Percentiles rank a stretch among this genome's conserved stretches.
Evolutionary conservation across 2,113 vertebrate genomes (phyloP).

Genomic region (Lates calcarifer): DNA sequence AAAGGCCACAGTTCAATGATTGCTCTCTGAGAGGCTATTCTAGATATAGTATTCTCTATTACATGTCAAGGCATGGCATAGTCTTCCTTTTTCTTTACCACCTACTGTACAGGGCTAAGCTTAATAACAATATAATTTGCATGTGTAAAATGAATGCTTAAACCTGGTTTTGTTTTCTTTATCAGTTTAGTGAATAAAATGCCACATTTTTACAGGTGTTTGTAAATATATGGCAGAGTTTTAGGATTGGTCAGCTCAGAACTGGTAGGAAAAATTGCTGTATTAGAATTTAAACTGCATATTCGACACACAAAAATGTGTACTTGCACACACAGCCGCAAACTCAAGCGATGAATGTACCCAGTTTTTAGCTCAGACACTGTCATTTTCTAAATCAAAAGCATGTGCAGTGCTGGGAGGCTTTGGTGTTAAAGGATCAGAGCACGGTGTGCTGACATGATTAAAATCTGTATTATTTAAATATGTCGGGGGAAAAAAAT

Average conservation of each 20-base stretch:
- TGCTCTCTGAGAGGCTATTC: constrained; percentile 6
- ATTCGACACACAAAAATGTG: not conserved
- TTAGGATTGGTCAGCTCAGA: no score
- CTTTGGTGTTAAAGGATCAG: constrained; percentile 93
- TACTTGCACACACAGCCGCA: not conserved
- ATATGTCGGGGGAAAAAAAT: constrained; percentile 89
- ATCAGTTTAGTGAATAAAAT: no score
- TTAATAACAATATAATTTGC: not conserved
- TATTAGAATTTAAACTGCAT: not conserved
- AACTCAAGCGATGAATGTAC: constrained; percentile 30
- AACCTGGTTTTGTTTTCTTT: not conserved
- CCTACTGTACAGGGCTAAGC: not conserved
- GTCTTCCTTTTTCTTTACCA: not conserved
- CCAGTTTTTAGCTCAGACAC: constrained; percentile 76
- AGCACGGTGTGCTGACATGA: constrained; percentile 89
- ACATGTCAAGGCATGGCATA: not conserved
- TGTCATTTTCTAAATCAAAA: constrained; percentile 90
- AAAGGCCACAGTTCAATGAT: constrained; percentile 58
- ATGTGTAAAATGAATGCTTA: not conserved
- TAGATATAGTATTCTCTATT: not conserved
- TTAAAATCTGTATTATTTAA: constrained; percentile 95
- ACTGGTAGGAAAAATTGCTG: no score
- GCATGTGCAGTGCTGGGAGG: constrained; percentile 88
- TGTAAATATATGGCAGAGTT: not conserved
- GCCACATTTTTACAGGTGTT: not conserved